Percentiles rank a stretch among this genome's conserved stretches.
Evolutionary conservation across 2,113 vertebrate species (phyloP).

Genomic region (Strix aluco): DNA sequence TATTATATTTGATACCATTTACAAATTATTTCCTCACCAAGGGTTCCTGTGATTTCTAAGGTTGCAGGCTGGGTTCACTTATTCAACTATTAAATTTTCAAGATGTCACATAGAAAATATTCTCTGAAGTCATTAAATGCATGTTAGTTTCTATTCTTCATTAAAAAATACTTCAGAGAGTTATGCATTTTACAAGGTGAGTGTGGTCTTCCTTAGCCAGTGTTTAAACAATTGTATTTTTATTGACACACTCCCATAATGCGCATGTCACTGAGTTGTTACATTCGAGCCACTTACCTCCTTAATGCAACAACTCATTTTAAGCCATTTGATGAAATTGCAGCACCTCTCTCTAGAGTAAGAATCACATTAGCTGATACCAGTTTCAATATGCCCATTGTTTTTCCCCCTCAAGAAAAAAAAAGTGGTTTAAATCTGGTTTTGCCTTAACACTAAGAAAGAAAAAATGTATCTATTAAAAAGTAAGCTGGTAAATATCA

Average conservation of each 20-base stretch:
- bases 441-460: not conserved
- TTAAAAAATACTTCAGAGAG: not conserved
- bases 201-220: not conserved
- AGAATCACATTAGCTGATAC: not conserved
- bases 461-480: not conserved
- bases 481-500: not conserved
- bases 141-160: not conserved
- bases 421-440: not conserved
- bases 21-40: not conserved
- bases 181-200: not conserved
- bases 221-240: not conserved
- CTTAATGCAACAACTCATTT: not conserved
- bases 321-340: not conserved
- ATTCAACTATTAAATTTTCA: not conserved
- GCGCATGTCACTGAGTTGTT: not conserved
- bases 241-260: not conserved
- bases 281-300: not conserved
- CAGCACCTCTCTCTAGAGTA: not conserved
- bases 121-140: not conserved
- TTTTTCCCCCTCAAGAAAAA: not conserved
- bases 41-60: not conserved
- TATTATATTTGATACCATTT: not conserved
- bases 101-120: fast-evolving
- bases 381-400: not conserved
- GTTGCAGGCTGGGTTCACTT: not conserved